A percentile compares a stretch with the other conserved stretches of the same genome.
Conservation (phyloP, 2,888 invertebrate species). For the Diachrysia chrysitis region DNA sequence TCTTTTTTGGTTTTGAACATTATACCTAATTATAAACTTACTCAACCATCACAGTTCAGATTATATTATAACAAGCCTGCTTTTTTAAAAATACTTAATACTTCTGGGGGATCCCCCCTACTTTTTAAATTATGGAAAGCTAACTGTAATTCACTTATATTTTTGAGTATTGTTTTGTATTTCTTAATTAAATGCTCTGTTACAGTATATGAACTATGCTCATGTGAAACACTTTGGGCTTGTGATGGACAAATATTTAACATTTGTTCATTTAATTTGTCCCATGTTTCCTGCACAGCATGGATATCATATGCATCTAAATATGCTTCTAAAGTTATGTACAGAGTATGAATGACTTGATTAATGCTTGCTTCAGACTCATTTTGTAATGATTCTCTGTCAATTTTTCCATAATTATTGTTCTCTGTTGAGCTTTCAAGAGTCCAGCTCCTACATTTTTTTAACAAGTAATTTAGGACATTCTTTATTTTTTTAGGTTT, state of each 20-base stretch:
- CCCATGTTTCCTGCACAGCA: slow-evolving; percentile 73
- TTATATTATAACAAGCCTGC: slow-evolving; percentile 64
- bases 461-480: slow-evolving; percentile 64
- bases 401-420: slow-evolving; percentile 65
- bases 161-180: slow-evolving; percentile 72
- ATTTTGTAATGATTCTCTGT: slow-evolving; percentile 28
- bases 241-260: slow-evolving; percentile 37
- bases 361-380: slow-evolving; percentile 54
- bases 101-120: slow-evolving; percentile 61
- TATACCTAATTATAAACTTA: neutral
- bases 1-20: neutral
- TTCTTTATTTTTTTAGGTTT: slow-evolving; percentile 63
- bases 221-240: slow-evolving; percentile 38
- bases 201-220: slow-evolving; percentile 67
- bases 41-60: slow-evolving; percentile 9
- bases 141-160: slow-evolving; percentile 68
- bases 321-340: slow-evolving; percentile 75
- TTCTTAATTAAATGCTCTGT: slow-evolving; percentile 76
- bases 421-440: slow-evolving; percentile 27
- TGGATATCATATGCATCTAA: slow-evolving; percentile 77
- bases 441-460: slow-evolving; percentile 56
- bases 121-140: slow-evolving; percentile 64
- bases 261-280: slow-evolving; percentile 69
- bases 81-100: slow-evolving; percentile 72
- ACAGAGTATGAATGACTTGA: slow-evolving; percentile 72